Percentiles rank a stretch among this genome's conserved stretches.
Evolutionary conservation across 2,888 invertebrate species (phyloP).

Genomic region (Thymelicus sylvestris): DNA sequence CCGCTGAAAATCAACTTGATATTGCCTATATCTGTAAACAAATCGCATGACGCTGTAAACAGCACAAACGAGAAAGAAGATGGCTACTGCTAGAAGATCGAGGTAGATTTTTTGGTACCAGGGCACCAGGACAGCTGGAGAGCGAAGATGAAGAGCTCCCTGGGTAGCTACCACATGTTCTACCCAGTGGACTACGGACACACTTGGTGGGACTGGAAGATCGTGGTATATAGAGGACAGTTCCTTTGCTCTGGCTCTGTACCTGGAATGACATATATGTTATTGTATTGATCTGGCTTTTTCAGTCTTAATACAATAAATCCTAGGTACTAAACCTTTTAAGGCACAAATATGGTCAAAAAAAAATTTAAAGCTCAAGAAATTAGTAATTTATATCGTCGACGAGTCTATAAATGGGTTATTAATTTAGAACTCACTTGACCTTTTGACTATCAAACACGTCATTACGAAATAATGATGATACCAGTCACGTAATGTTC

Average conservation of each 20-base stretch:
- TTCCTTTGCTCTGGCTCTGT: slow-evolving; percentile 19
- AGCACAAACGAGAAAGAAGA: background rate
- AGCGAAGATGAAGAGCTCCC: slow-evolving; percentile 12
- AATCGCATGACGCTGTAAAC: background rate
- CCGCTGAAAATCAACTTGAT: background rate
- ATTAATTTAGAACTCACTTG: too few species aligned
- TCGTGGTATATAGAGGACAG: slow-evolving; percentile 19
- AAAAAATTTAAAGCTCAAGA: too few species aligned
- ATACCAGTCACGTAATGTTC: too few species aligned
- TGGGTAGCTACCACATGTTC: slow-evolving; percentile 2
- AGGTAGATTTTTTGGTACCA: slow-evolving; percentile 22
- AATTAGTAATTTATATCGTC: too few species aligned
- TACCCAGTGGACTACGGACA: slow-evolving; percentile 9
- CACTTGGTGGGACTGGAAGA: slow-evolving; percentile 17
- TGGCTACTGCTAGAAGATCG: background rate
- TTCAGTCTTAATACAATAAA: too few species aligned
- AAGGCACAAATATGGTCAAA: too few species aligned
- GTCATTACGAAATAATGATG: too few species aligned
- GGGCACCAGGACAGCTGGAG: slow-evolving; percentile 3
- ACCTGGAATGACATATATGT: slow-evolving; percentile 4
- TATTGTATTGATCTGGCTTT: too few species aligned
- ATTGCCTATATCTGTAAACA: background rate
- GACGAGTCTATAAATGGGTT: too few species aligned
- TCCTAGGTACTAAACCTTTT: too few species aligned
- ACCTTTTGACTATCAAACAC: too few species aligned